Evolutionary conservation across 2,888 invertebrate genomes (phyloP).

Genomic region (Spisula solida): DNA sequence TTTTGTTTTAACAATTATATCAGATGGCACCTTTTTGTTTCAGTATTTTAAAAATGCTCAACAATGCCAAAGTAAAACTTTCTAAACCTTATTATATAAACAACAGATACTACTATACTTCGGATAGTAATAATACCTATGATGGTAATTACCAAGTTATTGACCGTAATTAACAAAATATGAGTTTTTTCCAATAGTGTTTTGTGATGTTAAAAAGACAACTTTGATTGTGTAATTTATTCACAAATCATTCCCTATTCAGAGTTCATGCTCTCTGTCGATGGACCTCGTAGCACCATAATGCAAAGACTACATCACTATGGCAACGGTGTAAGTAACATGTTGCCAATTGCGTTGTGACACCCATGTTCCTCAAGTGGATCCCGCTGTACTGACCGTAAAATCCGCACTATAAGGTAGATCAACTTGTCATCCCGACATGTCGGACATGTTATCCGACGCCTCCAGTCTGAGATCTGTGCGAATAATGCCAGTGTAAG

Average conservation of each 20-base stretch:
- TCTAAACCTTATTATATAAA: neutral
- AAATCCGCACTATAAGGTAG: neutral
- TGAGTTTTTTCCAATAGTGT: neutral
- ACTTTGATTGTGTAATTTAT: neutral
- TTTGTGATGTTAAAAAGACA: neutral
- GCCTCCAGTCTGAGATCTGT: constrained; percentile 40
- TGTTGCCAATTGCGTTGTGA: constrained; percentile 22
- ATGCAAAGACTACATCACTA: constrained; percentile 29
- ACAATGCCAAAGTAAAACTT: neutral
- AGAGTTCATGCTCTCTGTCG: neutral
- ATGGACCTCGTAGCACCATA: constrained; percentile 37
- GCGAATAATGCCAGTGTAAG: constrained; percentile 40
- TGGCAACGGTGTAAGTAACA: neutral
- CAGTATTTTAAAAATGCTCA: neutral
- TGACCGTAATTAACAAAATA: too few relatives aligned
- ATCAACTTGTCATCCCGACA: neutral
- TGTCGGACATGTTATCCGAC: neutral
- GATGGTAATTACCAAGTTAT: neutral
- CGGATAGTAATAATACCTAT: neutral
- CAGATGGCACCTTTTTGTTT: neutral
- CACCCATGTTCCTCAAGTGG: constrained; percentile 11
- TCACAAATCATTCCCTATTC: neutral
- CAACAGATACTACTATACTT: neutral
- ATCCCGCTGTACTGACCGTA: constrained; percentile 45
- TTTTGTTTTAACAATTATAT: neutral